A percentile compares a stretch with the other conserved stretches of the same genome.
These are phyloP conservation scores for Drosophila orena DNA, from an alignment of 1,140 invertebrate species.

Conservation along the genomic window DNA sequence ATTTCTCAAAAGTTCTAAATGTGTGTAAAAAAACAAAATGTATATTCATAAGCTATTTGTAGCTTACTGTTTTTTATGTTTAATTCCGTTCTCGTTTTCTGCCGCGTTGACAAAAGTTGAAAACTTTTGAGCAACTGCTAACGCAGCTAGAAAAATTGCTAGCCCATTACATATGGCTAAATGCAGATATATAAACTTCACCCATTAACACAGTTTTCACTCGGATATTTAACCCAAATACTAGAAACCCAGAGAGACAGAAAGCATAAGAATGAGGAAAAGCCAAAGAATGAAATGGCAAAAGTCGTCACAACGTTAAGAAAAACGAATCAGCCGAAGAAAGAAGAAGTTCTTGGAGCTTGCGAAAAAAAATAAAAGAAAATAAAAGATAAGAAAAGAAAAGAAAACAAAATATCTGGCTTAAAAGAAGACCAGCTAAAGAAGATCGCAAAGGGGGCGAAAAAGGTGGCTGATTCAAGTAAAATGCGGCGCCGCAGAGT, in stretches of 20 bases:
- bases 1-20: not conserved
- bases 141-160: constrained; percentile 35
- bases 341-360: constrained; percentile 10
- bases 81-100: constrained; percentile 1
- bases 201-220: constrained; percentile 76
- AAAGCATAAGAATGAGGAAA: constrained; percentile 19
- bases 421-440: constrained; percentile 9
- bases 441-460: not conserved
- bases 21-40: too few relatives aligned
- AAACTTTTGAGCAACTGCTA: constrained; percentile 24
- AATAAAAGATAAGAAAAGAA: not conserved
- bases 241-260: constrained; percentile 28
- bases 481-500: constrained; percentile 39
- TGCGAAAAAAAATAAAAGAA: constrained; percentile 9
- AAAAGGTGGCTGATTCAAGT: constrained; percentile 9
- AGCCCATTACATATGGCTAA: constrained; percentile 2
- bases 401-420: not conserved
- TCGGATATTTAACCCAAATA: constrained; percentile 72
- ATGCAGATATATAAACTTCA: constrained; percentile 66
- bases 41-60: not conserved
- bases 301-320: constrained; percentile 24
- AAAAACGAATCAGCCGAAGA: constrained; percentile 25
- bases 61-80: not conserved
- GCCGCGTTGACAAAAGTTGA: constrained; percentile 16
- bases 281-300: constrained; percentile 24